phyloP scores from a whole-genome alignment of 2,113 vertebrate genomes.

The Gallinago undulata region DNA sequence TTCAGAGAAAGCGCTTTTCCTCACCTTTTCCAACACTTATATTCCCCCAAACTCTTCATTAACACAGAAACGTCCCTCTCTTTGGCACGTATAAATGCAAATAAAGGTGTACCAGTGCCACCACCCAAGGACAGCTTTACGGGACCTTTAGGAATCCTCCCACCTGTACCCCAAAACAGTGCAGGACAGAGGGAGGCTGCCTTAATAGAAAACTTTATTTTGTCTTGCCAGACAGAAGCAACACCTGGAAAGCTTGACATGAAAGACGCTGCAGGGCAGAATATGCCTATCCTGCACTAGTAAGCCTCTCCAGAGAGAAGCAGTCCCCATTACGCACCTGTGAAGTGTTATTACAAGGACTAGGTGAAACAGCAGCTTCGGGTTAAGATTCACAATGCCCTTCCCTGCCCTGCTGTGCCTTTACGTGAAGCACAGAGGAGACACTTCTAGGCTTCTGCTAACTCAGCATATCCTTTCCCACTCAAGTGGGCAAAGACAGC shows the following conservation, averaged over 20 bases:
- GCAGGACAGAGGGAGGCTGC: background rate
- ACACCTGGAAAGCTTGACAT: background rate
- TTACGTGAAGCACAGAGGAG: background rate
- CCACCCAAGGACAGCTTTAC: background rate
- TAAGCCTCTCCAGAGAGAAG: background rate
- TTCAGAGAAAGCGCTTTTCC: background rate
- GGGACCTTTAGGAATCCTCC: background rate
- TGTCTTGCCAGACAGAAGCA: background rate
- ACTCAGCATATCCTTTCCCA: background rate
- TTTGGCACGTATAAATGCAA: background rate
- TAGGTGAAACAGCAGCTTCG: background rate
- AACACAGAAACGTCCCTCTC: background rate
- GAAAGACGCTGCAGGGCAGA: background rate
- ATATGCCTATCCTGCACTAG: background rate
- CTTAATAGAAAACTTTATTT: background rate
- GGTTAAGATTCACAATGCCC: background rate
- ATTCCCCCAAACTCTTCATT: background rate
- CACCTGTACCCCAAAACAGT: background rate
- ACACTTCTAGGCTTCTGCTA: background rate
- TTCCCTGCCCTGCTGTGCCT: background rate
- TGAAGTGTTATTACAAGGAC: background rate
- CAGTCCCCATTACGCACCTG: fast-evolving
- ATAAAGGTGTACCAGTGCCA: background rate
- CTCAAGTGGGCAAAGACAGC: background rate
- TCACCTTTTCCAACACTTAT: background rate